Percentiles rank a stretch among this genome's conserved stretches.
These are phyloP conservation scores for Lathamus discolor DNA, from an alignment of 2,113 vertebrate species.

Conservation along the genomic window DNA sequence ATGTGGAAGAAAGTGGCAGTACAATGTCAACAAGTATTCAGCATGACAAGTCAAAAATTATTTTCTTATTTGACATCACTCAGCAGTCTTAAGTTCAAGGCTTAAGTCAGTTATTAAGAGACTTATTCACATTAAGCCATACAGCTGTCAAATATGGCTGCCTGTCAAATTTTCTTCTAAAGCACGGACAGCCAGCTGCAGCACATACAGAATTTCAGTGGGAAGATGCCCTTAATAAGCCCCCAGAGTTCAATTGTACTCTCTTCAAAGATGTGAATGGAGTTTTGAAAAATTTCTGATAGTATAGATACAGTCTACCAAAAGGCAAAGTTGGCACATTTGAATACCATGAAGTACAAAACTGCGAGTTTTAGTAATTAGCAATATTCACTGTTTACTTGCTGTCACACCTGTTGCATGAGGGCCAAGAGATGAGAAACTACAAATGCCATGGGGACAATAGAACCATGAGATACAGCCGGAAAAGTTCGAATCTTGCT, in stretches of 20 bases:
- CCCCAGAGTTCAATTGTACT: background rate
- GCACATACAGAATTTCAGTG: background rate
- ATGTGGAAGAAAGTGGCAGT: constrained; percentile 25
- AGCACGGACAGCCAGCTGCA: background rate
- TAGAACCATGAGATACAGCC: accelerated
- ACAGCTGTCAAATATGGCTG: constrained; percentile 1
- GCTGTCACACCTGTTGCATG: background rate
- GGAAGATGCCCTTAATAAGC: background rate
- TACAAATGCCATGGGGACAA: background rate
- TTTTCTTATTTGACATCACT: constrained; percentile 27
- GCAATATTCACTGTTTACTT: background rate
- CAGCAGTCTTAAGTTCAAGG: background rate
- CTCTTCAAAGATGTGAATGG: background rate
- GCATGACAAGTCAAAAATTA: constrained; percentile 34
- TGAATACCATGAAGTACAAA: background rate
- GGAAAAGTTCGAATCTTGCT: background rate
- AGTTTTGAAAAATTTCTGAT: background rate
- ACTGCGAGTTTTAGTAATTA: background rate
- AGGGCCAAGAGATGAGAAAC: background rate
- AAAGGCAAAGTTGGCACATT: background rate
- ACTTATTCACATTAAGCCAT: background rate
- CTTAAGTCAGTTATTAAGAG: constrained; percentile 10
- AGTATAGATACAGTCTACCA: background rate
- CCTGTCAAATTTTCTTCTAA: background rate
- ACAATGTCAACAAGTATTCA: constrained; percentile 47